These are phyloP conservation scores for Kryphioiulus occultus DNA, from an alignment of 2,888 invertebrate genomes.

Conservation along the genomic window DNA sequence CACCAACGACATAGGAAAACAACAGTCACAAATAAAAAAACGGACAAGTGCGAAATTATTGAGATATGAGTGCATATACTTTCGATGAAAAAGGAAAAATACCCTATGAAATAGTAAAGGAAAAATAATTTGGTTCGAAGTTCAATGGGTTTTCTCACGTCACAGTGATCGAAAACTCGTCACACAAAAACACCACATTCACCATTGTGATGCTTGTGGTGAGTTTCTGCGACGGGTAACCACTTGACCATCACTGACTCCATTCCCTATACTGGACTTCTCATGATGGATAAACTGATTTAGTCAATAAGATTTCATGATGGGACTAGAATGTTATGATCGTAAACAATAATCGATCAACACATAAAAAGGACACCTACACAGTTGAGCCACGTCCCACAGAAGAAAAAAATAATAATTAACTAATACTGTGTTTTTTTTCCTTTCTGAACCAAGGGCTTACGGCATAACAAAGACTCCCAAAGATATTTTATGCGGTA, in stretches of 20 bases:
- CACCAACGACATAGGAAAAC: background rate
- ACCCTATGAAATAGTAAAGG: background rate
- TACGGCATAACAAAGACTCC: background rate
- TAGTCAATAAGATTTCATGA: constrained; percentile 31
- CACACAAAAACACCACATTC: background rate
- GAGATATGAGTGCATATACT: background rate
- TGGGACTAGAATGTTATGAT: constrained; percentile 39
- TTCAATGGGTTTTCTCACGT: background rate
- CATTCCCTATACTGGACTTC: background rate
- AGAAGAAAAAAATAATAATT: background rate
- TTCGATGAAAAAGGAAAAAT: constrained; percentile 21
- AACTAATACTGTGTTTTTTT: constrained; percentile 39
- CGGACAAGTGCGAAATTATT: constrained; percentile 39
- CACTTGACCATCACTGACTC: background rate
- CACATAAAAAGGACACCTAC: constrained; percentile 32
- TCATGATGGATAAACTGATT: constrained; percentile 33
- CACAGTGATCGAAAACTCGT: background rate
- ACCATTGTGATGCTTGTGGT: background rate
- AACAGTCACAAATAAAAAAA: constrained; percentile 1
- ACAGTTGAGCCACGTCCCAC: constrained; percentile 39
- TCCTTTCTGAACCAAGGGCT: background rate
- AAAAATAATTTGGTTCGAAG: constrained; percentile 12
- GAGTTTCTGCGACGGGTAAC: background rate
- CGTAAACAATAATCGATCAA: background rate
- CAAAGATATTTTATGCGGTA: background rate